phyloP scores from a whole-genome alignment of 1,140 invertebrate genomes.

The Rhopalosiphum padi region DNA sequence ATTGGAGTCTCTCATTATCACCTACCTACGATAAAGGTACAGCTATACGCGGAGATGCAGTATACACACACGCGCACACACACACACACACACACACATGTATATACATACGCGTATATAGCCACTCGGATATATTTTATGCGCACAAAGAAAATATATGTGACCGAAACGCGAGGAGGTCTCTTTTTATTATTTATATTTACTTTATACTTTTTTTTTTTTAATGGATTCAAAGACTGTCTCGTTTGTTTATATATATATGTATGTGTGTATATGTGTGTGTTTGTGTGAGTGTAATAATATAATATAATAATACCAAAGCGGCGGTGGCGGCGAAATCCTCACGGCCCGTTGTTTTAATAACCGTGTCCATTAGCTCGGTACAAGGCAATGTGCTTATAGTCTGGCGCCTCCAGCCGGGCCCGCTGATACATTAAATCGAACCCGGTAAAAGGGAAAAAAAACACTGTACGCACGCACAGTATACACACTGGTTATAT shows the following conservation, averaged over 20 bases:
- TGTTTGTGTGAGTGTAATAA: neutral
- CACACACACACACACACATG: neutral
- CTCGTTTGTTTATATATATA: conserved; percentile 26
- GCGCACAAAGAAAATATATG: neutral
- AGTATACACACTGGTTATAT: neutral
- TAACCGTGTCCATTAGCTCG: conserved; percentile 55
- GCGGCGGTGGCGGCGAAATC: conserved; percentile 25
- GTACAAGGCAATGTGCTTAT: conserved; percentile 56
- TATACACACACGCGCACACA: rapidly evolving
- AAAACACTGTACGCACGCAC: conserved; percentile 30
- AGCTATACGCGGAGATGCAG: neutral
- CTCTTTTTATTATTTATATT: conserved; percentile 38
- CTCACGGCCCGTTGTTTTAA: conserved; percentile 54
- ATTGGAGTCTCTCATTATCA: neutral
- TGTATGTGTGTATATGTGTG: neutral
- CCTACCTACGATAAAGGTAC: no score
- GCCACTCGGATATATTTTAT: neutral
- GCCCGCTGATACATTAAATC: conserved; percentile 55
- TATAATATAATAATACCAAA: conserved; percentile 41
- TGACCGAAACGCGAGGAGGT: conserved; percentile 11
- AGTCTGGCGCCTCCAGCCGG: conserved; percentile 52
- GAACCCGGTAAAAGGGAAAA: conserved; percentile 47
- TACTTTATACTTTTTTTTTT: conserved; percentile 3
- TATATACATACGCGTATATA: neutral
- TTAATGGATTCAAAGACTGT: conserved; percentile 53